Evolutionary conservation across 2,113 vertebrate genomes (phyloP).

Genomic region (Diphyllodes magnificus): DNA sequence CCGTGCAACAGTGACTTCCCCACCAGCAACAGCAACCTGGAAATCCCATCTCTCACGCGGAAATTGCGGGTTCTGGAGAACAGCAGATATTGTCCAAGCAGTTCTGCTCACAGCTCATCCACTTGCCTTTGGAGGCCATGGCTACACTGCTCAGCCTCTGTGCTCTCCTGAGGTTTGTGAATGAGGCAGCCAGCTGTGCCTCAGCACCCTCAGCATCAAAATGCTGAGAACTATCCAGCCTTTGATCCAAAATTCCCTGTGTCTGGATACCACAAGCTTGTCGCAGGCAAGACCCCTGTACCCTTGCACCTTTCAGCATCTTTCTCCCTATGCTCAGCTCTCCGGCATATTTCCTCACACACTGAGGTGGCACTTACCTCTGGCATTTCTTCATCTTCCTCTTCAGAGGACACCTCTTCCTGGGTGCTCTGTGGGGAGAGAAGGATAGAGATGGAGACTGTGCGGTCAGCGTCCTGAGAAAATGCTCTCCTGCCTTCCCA

Average conservation of each 20-base stretch:
- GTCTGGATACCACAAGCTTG: not conserved
- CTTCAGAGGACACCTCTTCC: constrained; percentile 78
- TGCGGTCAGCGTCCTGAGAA: constrained; percentile 24
- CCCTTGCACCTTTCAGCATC: not conserved
- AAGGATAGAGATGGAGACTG: not conserved
- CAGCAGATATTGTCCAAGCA: not conserved
- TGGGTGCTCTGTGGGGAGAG: constrained; percentile 63
- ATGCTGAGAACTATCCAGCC: accelerated
- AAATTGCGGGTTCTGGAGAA: not conserved
- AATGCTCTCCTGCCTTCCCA: not conserved
- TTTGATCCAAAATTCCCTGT: not conserved
- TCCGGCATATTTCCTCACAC: accelerated
- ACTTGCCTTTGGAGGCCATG: accelerated
- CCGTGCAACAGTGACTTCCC: not conserved
- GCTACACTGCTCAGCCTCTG: not conserved
- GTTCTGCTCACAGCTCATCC: not conserved
- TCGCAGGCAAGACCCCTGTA: accelerated
- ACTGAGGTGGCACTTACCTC: constrained; percentile 50
- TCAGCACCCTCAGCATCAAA: not conserved
- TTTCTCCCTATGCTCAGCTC: not conserved
- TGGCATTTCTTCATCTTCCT: constrained; percentile 80
- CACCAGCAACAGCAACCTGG: not conserved
- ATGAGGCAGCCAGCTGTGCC: accelerated
- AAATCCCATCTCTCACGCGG: accelerated
- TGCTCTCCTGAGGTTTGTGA: not conserved